Percentiles rank a stretch among this genome's conserved stretches.
These are phyloP conservation scores for Limnephilus lunatus DNA, from an alignment of 2,888 invertebrate genomes.

Conservation along the genomic window DNA sequence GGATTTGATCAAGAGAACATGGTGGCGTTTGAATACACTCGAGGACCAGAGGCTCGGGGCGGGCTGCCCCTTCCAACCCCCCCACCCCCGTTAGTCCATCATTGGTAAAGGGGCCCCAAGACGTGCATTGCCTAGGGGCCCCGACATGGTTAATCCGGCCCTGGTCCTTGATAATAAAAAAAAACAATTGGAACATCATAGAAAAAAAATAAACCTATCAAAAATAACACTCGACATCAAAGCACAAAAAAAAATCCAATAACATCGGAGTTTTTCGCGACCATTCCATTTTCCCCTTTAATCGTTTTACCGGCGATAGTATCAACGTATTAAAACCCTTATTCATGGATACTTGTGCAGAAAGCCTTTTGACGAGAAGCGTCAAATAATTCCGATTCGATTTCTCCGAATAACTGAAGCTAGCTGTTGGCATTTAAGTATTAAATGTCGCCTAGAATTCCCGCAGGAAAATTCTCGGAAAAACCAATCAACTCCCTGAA, in stretches of 20 bases:
- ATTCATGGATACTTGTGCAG: background rate
- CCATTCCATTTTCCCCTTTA: background rate
- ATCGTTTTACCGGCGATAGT: background rate
- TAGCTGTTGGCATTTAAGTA: background rate
- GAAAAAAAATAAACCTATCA: background rate
- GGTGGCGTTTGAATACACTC: too few species aligned
- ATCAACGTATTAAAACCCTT: background rate
- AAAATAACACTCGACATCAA: background rate
- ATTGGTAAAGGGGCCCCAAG: too few species aligned
- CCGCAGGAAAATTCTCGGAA: background rate
- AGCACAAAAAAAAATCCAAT: background rate
- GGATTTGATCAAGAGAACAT: too few species aligned
- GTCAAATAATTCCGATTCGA: background rate
- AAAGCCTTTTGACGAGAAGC: background rate
- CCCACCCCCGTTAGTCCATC: too few species aligned
- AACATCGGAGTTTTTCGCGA: background rate
- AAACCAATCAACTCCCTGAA: background rate
- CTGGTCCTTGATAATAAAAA: background rate
- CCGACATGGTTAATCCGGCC: too few species aligned
- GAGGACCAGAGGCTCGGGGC: too few species aligned
- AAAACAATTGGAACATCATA: background rate
- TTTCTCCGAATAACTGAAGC: background rate
- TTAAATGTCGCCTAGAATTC: background rate
- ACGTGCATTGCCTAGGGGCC: too few species aligned
- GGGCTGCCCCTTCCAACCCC: too few species aligned